Evolutionary conservation across 2,113 vertebrate species (phyloP), one percentile per base, ranked within the genome.

Genomic region (Romanogobio albipinnatus): DNA sequence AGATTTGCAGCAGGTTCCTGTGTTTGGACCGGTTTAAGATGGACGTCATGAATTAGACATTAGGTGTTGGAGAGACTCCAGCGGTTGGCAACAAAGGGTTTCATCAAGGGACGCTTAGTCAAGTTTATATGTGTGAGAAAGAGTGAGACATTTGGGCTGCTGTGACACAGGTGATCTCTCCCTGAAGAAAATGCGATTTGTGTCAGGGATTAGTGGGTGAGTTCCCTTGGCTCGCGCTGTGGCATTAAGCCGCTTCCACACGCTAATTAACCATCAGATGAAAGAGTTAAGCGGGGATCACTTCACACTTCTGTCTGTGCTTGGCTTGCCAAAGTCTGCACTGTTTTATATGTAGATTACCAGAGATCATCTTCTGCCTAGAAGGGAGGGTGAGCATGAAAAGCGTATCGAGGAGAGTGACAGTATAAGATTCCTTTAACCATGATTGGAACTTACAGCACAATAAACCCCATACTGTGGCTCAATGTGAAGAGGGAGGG

Each of bases 221-320:
- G 89, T 91, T 92, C 91, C 92, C 91, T 92, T 90, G 86, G 86
- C 90, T 87, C 79, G 80, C 80, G 84, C 90, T 90, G 88, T 85
- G 88, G 89, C 84, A 71, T 89, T 89, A 93, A 93, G 87, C 92
- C 86, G 85, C 91, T 92, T 90, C 88, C 91, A 84, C 87, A 88
- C 9, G 82, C 91, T 94, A 94, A 94, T 95, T 94, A 93, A 91
- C 92, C 93, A 89, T 83, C 88, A 88, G 88, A 94, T 93, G 91
- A 93, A 92, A 92, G 91, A 86, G 87, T 92, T 91, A 90, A 91
- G 86, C 29, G 13, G 59, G 84, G 86, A 79, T 92, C 84, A 49
- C 84, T 81, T 81, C 79, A 81, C 61, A 81, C 84, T 93, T 90
- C 81, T 70, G 58, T 66, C 51, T 68, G 84, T 64, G 88, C 85